A percentile compares a stretch with the other conserved stretches of the same genome.
These are phyloP conservation scores for Eurystomus gularis DNA, from an alignment of 2,113 vertebrate genomes.

Conservation along the genomic window DNA sequence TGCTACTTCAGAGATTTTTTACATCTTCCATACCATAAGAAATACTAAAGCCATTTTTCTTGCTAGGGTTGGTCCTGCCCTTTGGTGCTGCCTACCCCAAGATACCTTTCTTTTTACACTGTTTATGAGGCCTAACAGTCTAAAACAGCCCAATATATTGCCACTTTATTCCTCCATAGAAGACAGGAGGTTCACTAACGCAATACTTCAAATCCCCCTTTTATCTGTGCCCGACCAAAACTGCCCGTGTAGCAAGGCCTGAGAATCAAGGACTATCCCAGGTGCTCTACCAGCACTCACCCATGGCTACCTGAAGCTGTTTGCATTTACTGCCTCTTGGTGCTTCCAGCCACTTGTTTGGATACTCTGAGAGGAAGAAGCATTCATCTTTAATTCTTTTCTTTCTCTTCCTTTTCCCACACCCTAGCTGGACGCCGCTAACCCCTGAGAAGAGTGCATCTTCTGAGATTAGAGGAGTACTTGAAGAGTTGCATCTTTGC, in stretches of 20 bases:
- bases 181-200: not conserved
- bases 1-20: not conserved
- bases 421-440: not conserved
- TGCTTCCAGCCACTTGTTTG: not conserved
- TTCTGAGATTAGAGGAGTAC: no score
- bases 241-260: rapidly evolving
- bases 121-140: not conserved
- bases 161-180: not conserved
- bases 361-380: not conserved
- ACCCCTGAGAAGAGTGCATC: not conserved
- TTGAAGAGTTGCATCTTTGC: not conserved
- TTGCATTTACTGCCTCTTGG: not conserved
- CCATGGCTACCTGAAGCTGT: not conserved
- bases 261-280: not conserved
- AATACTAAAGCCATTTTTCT: not conserved
- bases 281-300: not conserved
- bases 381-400: not conserved
- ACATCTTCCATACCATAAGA: rapidly evolving
- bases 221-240: no score
- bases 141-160: not conserved
- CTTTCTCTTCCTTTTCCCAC: not conserved
- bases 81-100: not conserved
- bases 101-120: not conserved
- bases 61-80: not conserved
- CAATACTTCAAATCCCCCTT: not conserved